These are phyloP conservation scores for Ornithoptera alexandrae DNA, from an alignment of 2,888 invertebrate genomes.

Conservation along the genomic window DNA sequence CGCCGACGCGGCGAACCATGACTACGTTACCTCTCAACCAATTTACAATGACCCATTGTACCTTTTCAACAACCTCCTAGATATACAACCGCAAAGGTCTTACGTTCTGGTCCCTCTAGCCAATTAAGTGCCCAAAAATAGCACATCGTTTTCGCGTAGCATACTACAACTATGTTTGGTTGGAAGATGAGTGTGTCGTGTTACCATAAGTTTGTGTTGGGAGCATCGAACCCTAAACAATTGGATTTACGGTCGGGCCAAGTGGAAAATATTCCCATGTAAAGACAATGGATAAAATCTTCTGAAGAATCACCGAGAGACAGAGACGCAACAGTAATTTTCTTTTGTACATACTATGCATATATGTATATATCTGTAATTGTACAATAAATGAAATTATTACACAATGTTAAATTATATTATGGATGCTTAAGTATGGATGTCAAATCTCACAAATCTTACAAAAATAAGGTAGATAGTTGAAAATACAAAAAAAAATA, in stretches of 20 bases:
- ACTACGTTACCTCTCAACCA: conserved; percentile 47
- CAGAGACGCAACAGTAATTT: background rate
- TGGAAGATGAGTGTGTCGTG: conserved; percentile 27
- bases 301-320: background rate
- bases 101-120: conserved; percentile 39
- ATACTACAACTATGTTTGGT: conserved; percentile 54
- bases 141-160: conserved; percentile 54
- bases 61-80: conserved; percentile 29
- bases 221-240: conserved; percentile 33
- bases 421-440: too few species aligned
- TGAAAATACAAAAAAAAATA: too few species aligned
- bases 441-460: too few species aligned
- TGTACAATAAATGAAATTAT: too few species aligned
- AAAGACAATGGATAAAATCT: conserved; percentile 10
- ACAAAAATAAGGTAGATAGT: too few species aligned
- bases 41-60: conserved; percentile 43
- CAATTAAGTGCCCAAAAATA: conserved; percentile 56
- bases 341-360: background rate
- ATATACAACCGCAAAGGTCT: conserved; percentile 29
- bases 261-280: conserved; percentile 22
- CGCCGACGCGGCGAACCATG: conserved; percentile 52
- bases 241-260: conserved; percentile 14
- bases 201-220: conserved; percentile 17
- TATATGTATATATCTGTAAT: background rate
- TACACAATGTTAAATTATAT: too few species aligned